phyloP scores from a whole-genome alignment of 2,888 invertebrate species.

The Anagyrus pseudococci region DNA sequence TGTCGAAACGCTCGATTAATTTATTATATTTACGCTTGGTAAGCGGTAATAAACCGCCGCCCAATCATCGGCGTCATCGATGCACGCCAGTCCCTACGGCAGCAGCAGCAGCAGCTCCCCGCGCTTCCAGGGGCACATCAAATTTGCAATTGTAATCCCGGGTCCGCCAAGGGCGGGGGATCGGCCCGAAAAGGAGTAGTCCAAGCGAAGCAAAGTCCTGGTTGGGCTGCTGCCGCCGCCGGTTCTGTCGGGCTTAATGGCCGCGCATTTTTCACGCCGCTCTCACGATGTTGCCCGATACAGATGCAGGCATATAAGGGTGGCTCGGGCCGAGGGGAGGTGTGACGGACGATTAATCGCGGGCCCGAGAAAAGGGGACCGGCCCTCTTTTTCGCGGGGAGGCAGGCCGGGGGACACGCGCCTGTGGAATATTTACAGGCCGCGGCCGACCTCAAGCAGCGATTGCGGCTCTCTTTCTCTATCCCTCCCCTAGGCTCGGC shows the following conservation, averaged over 20 bases:
- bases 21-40: too few relatives aligned
- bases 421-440: too few relatives aligned
- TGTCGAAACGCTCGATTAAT: too few relatives aligned
- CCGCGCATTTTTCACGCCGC: conserved; percentile 30
- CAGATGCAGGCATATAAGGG: not conserved
- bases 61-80: conserved; percentile 4
- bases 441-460: too few relatives aligned
- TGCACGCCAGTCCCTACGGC: not conserved
- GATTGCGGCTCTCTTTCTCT: too few relatives aligned
- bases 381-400: conserved; percentile 10
- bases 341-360: conserved; percentile 17
- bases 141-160: conserved; percentile 37
- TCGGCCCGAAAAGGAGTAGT: not conserved
- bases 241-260: conserved; percentile 30
- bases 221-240: not conserved
- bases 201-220: too few relatives aligned
- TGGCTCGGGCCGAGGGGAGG: not conserved
- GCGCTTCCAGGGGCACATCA: not conserved
- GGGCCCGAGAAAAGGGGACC: not conserved
- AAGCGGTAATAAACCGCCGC: too few relatives aligned
- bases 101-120: too few relatives aligned
- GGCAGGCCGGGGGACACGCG: too few relatives aligned
- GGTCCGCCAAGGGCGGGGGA: not conserved
- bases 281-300: conserved; percentile 21
- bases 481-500: too few relatives aligned